phyloP scores from a whole-genome alignment of 1,140 invertebrate genomes.

The Eurosta solidaginis region DNA sequence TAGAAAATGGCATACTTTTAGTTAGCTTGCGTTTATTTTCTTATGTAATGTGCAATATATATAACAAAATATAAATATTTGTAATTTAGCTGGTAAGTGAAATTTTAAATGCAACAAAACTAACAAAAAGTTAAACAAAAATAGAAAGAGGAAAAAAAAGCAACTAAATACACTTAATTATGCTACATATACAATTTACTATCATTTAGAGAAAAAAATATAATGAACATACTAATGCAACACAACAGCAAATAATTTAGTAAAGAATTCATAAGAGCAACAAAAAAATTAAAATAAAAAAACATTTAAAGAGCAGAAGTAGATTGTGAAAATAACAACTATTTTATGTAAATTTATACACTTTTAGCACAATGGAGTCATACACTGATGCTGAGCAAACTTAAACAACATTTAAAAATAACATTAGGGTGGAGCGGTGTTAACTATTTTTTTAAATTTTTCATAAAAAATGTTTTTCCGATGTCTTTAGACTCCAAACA shows the following conservation, averaged over 20 bases:
- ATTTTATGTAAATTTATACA: conserved; percentile 28
- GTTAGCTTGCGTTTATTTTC: neutral
- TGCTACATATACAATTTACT: neutral
- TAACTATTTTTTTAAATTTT: too few species aligned
- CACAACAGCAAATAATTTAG: neutral
- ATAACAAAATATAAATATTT: conserved; percentile 30
- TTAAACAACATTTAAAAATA: neutral
- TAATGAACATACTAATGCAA: neutral
- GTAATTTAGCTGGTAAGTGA: neutral
- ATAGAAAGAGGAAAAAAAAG: conserved; percentile 29
- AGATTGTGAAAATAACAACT: neutral
- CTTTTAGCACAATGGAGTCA: neutral
- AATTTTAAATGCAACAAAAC: conserved; percentile 21
- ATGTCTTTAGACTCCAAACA: too few species aligned
- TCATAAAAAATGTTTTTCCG: too few species aligned
- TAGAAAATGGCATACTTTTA: conserved; percentile 5
- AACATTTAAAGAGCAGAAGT: neutral
- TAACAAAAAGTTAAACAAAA: too few species aligned
- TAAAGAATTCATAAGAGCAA: neutral
- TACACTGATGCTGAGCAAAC: neutral
- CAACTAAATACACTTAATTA: conserved; percentile 16
- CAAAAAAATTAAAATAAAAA: neutral
- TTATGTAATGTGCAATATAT: neutral
- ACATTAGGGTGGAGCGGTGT: too few species aligned
- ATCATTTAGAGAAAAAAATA: neutral